A percentile compares a stretch with the other conserved stretches of the same genome.
Conservation (phyloP, 2,113 vertebrate genomes). For the Phrynocephalus versicolor region DNA sequence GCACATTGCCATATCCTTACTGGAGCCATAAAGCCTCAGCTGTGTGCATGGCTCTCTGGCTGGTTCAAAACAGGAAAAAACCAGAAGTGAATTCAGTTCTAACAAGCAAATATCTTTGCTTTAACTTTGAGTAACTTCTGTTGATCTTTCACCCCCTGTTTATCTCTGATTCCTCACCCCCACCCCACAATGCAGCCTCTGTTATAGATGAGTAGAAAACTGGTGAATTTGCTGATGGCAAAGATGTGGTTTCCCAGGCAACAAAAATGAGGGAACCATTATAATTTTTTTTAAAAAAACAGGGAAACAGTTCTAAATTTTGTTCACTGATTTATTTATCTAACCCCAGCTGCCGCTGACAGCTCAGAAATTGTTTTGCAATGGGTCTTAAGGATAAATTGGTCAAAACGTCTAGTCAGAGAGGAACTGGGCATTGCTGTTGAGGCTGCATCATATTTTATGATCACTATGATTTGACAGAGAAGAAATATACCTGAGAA, state of each 20-base stretch:
- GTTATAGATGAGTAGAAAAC: conserved; percentile 54
- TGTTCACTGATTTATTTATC: conserved; percentile 51
- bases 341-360: conserved; percentile 51
- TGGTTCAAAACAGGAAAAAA: conserved; percentile 38
- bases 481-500: not conserved
- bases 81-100: conserved; percentile 58
- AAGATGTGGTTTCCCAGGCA: conserved; percentile 71
- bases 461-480: not conserved
- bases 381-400: not conserved
- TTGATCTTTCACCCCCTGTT: conserved; percentile 61
- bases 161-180: conserved; percentile 40
- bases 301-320: conserved; percentile 45
- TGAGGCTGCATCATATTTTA: not conserved
- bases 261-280: conserved; percentile 61
- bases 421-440: not conserved
- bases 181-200: conserved; percentile 64
- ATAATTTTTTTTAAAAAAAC: not conserved
- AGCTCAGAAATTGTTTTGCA: conserved; percentile 23
- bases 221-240: conserved; percentile 60
- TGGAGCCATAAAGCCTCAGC: conserved; percentile 44
- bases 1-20: conserved; percentile 24
- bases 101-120: conserved; percentile 44
- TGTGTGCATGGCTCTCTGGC: not conserved
- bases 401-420: not conserved
- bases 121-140: conserved; percentile 59